Percentiles rank a stretch among this genome's conserved stretches.
Evolutionary conservation across 30 jellyfish, hydroid and myxozoan species (phyloP).

Genomic region (Aurelia aurita complex sp. Pacific): DNA sequence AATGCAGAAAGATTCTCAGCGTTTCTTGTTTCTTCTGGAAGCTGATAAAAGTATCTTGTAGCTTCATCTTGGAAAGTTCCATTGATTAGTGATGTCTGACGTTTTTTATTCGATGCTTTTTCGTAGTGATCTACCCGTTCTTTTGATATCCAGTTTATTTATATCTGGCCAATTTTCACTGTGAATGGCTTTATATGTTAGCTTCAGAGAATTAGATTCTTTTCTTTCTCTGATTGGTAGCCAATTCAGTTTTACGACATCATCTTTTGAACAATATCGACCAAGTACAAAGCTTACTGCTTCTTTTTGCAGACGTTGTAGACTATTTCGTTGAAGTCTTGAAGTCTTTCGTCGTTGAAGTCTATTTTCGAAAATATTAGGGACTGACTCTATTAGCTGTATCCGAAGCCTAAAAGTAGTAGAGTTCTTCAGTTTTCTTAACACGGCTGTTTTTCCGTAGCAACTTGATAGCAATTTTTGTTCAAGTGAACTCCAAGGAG

Average conservation of each 20-base stretch:
- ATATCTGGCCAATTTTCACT: conserved; percentile 48
- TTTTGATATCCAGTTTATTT: conserved; percentile 51
- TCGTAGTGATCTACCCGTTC: no score
- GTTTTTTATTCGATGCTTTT: no score
- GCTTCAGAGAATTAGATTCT: conserved; percentile 48
- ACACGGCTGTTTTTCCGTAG: conserved; percentile 15
- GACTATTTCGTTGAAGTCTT: conserved; percentile 21
- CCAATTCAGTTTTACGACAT: conserved; percentile 26
- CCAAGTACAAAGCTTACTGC: conserved; percentile 58
- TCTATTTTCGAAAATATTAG: background rate
- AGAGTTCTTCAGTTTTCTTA: conserved; percentile 14
- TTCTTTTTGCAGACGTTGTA: conserved; percentile 49
- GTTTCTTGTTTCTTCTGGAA: no score
- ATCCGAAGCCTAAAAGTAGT: conserved; percentile 13
- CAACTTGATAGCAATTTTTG: conserved; percentile 21
- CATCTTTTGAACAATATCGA: conserved; percentile 32
- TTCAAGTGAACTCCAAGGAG: conserved; percentile 8
- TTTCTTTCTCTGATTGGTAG: conserved; percentile 48
- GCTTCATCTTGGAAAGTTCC: no score
- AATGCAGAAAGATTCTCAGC: no score
- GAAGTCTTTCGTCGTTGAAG: conserved; percentile 2
- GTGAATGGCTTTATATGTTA: conserved; percentile 31
- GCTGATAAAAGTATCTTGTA: no score
- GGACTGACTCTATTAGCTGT: conserved; percentile 21
- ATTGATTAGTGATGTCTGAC: no score